Base-by-base conservation (phyloP, 2,888 invertebrate species). In the Coleophora deauratella region DNA sequence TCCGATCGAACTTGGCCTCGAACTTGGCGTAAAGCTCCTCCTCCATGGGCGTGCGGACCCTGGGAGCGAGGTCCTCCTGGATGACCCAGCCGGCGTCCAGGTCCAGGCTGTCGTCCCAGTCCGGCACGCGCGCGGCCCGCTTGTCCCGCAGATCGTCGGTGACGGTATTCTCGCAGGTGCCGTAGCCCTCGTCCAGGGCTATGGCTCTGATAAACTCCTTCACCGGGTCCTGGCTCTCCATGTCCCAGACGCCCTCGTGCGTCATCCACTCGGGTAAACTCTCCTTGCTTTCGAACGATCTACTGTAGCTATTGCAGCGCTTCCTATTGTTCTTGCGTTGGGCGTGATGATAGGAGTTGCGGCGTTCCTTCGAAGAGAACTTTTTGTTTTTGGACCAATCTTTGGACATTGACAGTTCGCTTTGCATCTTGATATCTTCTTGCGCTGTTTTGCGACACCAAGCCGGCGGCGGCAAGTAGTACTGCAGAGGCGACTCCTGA, bases 1-100 rank as follows among this genome's bases (percentile, higher is more conserved):
- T 90, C 50, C 88, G 87, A 64, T 91, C 89, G 65, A 91, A 91
- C 70, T 91, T 91, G 7, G 91, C 90, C 60, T 89, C 87, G 55
- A 90, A 86, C 54, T 87, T 86, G 3, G 89, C 89, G 53, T 89
- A 86, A 42, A 85, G 70, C 57, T 88, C 84, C 51, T 81, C 79
- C 55, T 88, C 88, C 55, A 66, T 58, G 11, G 81, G 81, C 31
- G 74, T 62, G 41, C 64, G 65, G 10, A 62, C 68, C 44, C 68
- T 66, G 27, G 72, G 70, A 14, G 63, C 61, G 4, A 71, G 56
- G 42, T 74, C 73, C 15, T 77, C 79, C 3, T 68, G 54, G 41
- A 76, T 59, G 46, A 69, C 62, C 82, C 85, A 82, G 40, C 66
- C 72, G 30, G 68, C 52, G 42, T 60, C 71, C 15, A 76, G 57